Percentiles rank a stretch among this genome's conserved stretches.
Conservation (phyloP, 2,888 invertebrate genomes). For the Drosophila emarginata region DNA sequence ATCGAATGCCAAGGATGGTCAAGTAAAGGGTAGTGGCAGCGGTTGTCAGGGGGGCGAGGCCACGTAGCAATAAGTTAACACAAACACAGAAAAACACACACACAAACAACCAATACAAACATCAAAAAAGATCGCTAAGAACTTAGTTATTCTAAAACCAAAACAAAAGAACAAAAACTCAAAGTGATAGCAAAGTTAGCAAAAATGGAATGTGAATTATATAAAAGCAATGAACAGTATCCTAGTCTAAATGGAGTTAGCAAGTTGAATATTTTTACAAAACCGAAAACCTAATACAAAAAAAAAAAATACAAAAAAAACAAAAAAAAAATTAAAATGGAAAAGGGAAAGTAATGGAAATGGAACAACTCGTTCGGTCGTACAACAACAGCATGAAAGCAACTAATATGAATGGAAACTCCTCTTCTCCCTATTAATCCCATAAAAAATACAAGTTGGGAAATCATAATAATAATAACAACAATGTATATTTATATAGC, state of each 20-base stretch:
- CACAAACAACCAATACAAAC: slow-evolving; percentile 26
- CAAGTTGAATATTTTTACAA: slow-evolving; percentile 72
- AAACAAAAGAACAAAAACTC: slow-evolving; percentile 56
- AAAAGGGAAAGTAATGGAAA: not conserved
- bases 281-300: slow-evolving; percentile 36
- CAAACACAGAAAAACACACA: slow-evolving; percentile 54
- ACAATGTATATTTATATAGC: slow-evolving; percentile 62
- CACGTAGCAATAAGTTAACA: slow-evolving; percentile 80
- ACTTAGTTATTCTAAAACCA: slow-evolving; percentile 52
- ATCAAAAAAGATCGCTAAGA: slow-evolving; percentile 53
- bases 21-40: slow-evolving; percentile 26
- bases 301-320: slow-evolving; percentile 8
- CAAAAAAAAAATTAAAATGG: slow-evolving; percentile 6
- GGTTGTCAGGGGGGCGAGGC: slow-evolving; percentile 52
- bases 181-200: slow-evolving; percentile 77
- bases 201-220: slow-evolving; percentile 80
- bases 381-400: slow-evolving; percentile 39
- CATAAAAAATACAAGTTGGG: not conserved
- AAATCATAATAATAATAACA: not conserved
- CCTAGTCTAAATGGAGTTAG: slow-evolving; percentile 71
- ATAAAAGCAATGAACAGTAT: slow-evolving; percentile 81
- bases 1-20: slow-evolving; percentile 12
- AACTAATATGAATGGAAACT: slow-evolving; percentile 11
- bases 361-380: slow-evolving; percentile 36
- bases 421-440: not conserved